Evolutionary conservation across 30 jellyfish, hydroid and myxozoan species (phyloP).

Genomic region (Haliclystus octoradiatus): DNA sequence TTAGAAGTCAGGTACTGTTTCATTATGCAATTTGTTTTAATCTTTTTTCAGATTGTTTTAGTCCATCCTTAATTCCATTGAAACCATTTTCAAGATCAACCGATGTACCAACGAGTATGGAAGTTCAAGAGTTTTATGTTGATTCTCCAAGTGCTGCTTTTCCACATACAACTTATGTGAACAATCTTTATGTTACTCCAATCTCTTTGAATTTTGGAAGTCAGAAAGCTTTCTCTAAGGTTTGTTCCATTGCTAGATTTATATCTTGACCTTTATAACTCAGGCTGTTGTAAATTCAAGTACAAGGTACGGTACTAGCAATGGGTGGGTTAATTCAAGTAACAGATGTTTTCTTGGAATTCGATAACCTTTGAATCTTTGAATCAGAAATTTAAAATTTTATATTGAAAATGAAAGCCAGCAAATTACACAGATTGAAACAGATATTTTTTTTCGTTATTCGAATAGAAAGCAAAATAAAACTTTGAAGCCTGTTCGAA

Average conservation of each 20-base stretch:
- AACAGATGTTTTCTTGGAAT: no score
- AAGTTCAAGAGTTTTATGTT: slow-evolving; percentile 62
- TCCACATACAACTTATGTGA: slow-evolving; percentile 57
- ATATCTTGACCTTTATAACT: background rate
- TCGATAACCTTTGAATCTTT: no score
- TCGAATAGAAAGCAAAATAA: no score
- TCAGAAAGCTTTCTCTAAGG: slow-evolving; percentile 39
- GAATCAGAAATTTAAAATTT: no score
- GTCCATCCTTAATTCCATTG: slow-evolving; percentile 78
- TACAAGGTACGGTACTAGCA: no score
- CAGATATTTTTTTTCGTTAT: no score
- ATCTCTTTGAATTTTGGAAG: slow-evolving; percentile 53
- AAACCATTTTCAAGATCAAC: slow-evolving; percentile 84
- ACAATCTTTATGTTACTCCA: slow-evolving; percentile 64
- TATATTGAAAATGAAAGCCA: no score
- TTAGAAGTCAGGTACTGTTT: no score
- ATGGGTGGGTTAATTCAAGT: no score
- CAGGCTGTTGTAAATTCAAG: background rate
- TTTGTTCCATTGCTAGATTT: background rate
- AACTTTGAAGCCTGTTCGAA: no score
- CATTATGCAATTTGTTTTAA: background rate
- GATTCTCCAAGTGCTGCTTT: slow-evolving; percentile 42
- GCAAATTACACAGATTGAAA: no score
- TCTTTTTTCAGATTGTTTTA: slow-evolving; percentile 48
- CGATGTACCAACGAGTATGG: slow-evolving; percentile 59